These are phyloP conservation scores for Ganaspis brasiliensis DNA, from an alignment of 2,888 invertebrate species.

Conservation along the genomic window DNA sequence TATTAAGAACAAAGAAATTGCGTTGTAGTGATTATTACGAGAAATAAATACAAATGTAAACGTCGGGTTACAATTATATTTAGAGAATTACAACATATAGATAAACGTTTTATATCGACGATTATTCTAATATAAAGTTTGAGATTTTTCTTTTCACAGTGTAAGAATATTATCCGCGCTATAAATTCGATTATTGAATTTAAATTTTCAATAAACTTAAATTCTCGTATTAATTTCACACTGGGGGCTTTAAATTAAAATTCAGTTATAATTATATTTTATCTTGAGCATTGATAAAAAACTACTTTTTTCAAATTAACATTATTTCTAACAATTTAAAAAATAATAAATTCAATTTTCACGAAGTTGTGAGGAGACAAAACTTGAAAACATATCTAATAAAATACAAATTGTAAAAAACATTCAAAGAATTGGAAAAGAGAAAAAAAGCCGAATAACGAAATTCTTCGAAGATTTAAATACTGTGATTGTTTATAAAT, in stretches of 20 bases:
- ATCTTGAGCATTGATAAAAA: background rate
- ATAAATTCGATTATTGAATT: too few species aligned
- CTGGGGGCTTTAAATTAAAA: too few species aligned
- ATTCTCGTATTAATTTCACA: too few species aligned
- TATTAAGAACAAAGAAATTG: background rate
- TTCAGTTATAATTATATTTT: too few species aligned
- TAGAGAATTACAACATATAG: conserved; percentile 21
- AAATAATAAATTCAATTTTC: background rate
- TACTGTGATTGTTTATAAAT: conserved; percentile 52
- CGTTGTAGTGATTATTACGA: background rate
- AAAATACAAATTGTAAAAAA: conserved; percentile 24
- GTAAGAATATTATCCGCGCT: background rate
- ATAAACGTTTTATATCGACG: background rate
- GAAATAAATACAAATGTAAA: conserved; percentile 7
- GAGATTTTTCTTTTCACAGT: conserved; percentile 4
- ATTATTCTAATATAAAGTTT: conserved; percentile 17
- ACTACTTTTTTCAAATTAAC: background rate
- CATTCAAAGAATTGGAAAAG: background rate
- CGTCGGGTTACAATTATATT: conserved; percentile 32
- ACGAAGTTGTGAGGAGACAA: background rate
- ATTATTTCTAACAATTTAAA: background rate
- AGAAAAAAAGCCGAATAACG: conserved; percentile 52
- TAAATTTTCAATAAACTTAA: too few species aligned
- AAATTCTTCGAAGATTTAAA: conserved; percentile 29
- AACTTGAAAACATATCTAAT: background rate